phyloP scores from a whole-genome alignment of 2,113 vertebrate genomes.

The Paramisgurnus dabryanus region DNA sequence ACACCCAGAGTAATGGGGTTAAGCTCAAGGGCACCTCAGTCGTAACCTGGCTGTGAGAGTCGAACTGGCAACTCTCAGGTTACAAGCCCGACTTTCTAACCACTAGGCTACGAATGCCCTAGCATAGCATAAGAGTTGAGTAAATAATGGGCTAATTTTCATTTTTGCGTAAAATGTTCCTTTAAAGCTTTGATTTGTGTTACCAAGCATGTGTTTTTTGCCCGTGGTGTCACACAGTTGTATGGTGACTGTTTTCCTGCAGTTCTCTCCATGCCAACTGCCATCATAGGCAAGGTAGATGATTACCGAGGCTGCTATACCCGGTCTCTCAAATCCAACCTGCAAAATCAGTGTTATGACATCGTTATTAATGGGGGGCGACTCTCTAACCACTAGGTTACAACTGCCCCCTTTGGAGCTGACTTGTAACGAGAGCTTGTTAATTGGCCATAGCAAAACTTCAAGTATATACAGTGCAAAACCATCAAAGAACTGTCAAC shows the following conservation, averaged over 20 bases:
- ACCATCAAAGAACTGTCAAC: background rate
- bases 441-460: background rate
- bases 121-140: too few species aligned
- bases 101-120: too few species aligned
- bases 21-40: too few species aligned
- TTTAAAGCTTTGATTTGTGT: constrained; percentile 18
- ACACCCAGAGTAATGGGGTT: too few species aligned
- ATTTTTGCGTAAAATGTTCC: too few species aligned
- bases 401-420: too few species aligned
- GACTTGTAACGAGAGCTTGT: too few species aligned
- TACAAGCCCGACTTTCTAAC: too few species aligned
- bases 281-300: constrained; percentile 88
- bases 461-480: background rate
- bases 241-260: constrained; percentile 73
- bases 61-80: too few species aligned
- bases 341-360: constrained; percentile 53
- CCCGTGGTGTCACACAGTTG: constrained; percentile 77
- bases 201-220: constrained; percentile 85
- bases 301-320: constrained; percentile 81
- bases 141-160: too few species aligned
- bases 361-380: background rate
- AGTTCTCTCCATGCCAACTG: constrained; percentile 67
- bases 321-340: constrained; percentile 85
- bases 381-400: too few species aligned
- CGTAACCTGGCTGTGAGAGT: too few species aligned